A percentile compares a stretch with the other conserved stretches of the same genome.
These are phyloP conservation scores for Acanthurus tractus DNA, from an alignment of 2,797 vertebrate genomes.

Conservation along the genomic window DNA sequence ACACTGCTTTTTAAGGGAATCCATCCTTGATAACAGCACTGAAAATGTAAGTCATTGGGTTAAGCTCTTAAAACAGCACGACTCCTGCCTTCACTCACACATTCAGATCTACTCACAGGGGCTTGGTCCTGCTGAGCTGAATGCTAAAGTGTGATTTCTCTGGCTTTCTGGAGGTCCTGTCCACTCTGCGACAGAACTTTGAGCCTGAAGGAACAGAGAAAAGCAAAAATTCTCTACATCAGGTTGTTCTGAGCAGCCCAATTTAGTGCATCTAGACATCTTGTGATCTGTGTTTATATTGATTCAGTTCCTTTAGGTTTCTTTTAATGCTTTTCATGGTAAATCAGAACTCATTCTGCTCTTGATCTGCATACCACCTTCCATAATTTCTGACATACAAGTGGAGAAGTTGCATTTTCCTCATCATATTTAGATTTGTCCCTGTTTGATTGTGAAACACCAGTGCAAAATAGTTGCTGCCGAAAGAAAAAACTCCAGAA, in stretches of 20 bases:
- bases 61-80: background rate
- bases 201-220: conserved; percentile 33
- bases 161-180: conserved; percentile 18
- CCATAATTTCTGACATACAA: too few relatives aligned
- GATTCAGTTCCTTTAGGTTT: background rate
- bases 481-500: too few relatives aligned
- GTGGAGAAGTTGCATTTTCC: too few relatives aligned
- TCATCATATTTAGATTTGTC: too few relatives aligned
- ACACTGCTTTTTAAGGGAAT: too few relatives aligned
- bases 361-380: too few relatives aligned
- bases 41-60: too few relatives aligned
- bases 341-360: background rate
- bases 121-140: conserved; percentile 41
- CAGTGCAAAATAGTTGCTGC: too few relatives aligned
- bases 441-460: too few relatives aligned
- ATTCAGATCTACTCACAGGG: conserved; percentile 63
- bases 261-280: background rate
- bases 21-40: background rate
- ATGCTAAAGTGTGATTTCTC: conserved; percentile 23
- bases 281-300: background rate
- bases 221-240: background rate
- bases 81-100: background rate
- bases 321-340: too few relatives aligned
- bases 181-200: conserved; percentile 29
- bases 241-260: background rate